These are phyloP conservation scores for Spinus olivaceus DNA, from an alignment of 2,797 vertebrate genomes.

Conservation along the genomic window DNA sequence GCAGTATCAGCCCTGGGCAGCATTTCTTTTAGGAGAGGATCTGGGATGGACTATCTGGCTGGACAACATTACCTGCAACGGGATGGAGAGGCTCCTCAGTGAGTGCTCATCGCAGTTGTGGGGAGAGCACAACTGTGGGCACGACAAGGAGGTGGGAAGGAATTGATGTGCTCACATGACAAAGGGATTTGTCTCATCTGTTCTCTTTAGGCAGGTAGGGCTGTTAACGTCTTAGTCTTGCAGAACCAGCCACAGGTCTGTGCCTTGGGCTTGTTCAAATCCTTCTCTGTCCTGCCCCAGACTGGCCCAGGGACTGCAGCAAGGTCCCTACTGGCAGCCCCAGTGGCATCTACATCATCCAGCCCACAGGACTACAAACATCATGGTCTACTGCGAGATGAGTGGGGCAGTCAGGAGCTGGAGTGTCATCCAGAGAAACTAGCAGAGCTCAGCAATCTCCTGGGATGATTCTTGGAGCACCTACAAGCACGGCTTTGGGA, in stretches of 20 bases:
- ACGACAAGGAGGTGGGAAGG: rapidly evolving
- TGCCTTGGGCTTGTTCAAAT: neutral
- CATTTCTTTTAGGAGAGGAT: neutral
- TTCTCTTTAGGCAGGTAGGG: neutral
- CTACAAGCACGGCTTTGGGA: neutral
- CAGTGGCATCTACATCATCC: neutral
- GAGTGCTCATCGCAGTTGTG: rapidly evolving
- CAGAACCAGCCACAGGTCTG: neutral
- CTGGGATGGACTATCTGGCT: neutral
- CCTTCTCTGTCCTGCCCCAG: neutral
- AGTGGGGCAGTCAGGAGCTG: neutral
- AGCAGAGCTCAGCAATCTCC: neutral
- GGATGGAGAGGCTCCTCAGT: neutral
- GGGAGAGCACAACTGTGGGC: neutral
- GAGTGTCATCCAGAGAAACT: neutral
- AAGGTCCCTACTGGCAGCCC: neutral
- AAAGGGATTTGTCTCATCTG: neutral
- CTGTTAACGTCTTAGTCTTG: neutral
- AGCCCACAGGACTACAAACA: neutral
- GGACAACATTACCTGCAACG: neutral
- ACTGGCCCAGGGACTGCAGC: neutral
- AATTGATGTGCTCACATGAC: neutral
- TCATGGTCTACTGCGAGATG: neutral
- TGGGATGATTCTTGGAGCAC: neutral
- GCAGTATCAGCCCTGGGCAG: neutral